phyloP scores from a whole-genome alignment of 2,113 vertebrate species.

The Deroptyus accipitrinus region DNA sequence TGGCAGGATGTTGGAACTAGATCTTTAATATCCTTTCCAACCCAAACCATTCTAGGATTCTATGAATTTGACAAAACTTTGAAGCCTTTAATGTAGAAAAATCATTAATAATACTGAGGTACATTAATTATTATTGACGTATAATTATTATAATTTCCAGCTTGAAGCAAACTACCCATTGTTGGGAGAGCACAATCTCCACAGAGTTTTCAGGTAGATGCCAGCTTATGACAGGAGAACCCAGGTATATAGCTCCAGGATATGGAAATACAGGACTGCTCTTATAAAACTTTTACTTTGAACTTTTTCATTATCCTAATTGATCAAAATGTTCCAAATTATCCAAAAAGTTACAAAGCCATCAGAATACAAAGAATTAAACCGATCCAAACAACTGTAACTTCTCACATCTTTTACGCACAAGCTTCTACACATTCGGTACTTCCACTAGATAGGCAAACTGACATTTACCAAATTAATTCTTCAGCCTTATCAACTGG shows the following conservation, averaged over 20 bases:
- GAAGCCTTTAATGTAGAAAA: neutral
- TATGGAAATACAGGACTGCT: neutral
- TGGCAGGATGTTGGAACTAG: neutral
- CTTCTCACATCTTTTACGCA: neutral
- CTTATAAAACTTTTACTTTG: neutral
- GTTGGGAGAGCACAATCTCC: neutral
- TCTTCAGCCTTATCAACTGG: neutral
- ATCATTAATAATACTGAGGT: neutral
- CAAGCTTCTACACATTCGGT: neutral
- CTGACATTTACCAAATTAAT: neutral
- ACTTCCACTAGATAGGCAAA: neutral
- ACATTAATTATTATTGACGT: neutral
- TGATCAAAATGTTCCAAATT: neutral
- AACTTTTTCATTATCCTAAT: neutral
- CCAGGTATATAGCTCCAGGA: neutral
- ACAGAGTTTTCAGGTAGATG: fast-evolving
- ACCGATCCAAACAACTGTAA: neutral
- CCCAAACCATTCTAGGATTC: neutral
- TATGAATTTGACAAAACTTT: neutral
- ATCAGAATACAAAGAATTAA: neutral
- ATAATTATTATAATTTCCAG: neutral
- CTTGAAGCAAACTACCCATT: neutral
- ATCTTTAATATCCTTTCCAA: neutral
- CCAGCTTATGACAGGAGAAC: neutral
- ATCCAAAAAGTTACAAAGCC: neutral